These are phyloP conservation scores for Dermatophagoides farinae DNA, from an alignment of 1,140 invertebrate species.

Conservation along the genomic window DNA sequence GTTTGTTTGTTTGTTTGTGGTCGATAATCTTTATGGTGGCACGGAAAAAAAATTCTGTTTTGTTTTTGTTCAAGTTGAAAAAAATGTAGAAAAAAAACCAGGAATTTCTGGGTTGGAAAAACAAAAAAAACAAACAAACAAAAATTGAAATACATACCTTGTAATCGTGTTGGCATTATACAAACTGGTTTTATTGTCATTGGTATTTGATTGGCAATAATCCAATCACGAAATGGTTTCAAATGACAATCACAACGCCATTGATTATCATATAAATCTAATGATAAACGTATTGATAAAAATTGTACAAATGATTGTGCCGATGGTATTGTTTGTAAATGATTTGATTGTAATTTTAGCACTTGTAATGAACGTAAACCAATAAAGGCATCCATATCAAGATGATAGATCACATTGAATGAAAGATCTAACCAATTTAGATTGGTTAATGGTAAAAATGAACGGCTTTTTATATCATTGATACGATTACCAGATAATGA, in stretches of 20 bases:
- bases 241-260: slow-evolving; percentile 74
- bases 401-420: slow-evolving; percentile 46
- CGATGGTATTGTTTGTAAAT: slow-evolving; percentile 44
- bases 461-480: slow-evolving; percentile 39
- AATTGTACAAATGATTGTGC: slow-evolving; percentile 44
- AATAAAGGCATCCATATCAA: slow-evolving; percentile 57
- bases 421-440: slow-evolving; percentile 59
- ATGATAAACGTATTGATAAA: slow-evolving; percentile 39
- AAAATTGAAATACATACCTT: slow-evolving; percentile 12
- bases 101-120: too few species aligned
- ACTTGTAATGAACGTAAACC: slow-evolving; percentile 58
- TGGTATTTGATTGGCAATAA: slow-evolving; percentile 57
- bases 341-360: slow-evolving; percentile 59
- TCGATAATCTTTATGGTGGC: too few species aligned
- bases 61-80: too few species aligned
- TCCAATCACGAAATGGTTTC: slow-evolving; percentile 57
- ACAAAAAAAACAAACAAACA: background rate
- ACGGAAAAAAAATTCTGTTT: too few species aligned
- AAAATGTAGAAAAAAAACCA: too few species aligned
- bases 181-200: slow-evolving; percentile 52
- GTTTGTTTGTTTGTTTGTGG: too few species aligned
- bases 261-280: slow-evolving; percentile 65
- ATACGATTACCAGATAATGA: slow-evolving; percentile 59
- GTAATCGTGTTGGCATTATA: slow-evolving; percentile 33
- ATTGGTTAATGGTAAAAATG: slow-evolving; percentile 49